A percentile compares a stretch with the other conserved stretches of the same genome.
These are phyloP conservation scores for Phaethon lepturus DNA, from an alignment of 2,113 vertebrate species.

Conservation along the genomic window DNA sequence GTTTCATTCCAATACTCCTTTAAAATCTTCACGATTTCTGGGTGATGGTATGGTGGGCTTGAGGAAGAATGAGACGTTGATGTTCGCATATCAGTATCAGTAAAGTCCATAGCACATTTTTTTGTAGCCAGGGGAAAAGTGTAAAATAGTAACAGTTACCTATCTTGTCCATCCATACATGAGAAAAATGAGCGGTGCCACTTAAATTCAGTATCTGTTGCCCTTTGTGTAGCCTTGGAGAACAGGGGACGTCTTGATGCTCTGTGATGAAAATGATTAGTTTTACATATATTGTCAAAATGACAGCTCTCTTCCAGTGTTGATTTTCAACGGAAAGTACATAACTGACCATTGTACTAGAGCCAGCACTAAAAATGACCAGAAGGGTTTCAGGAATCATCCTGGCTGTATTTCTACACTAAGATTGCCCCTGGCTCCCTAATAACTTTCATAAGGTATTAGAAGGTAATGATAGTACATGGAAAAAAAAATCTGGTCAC, in stretches of 20 bases:
- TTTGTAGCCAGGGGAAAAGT: background rate
- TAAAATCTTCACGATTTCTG: background rate
- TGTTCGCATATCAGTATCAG: background rate
- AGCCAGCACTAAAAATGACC: background rate
- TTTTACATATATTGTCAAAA: background rate
- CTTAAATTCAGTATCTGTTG: background rate
- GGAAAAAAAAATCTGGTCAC: background rate
- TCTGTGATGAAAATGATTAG: background rate
- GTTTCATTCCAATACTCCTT: background rate
- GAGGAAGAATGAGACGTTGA: background rate
- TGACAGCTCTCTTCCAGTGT: background rate
- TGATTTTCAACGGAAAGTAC: background rate
- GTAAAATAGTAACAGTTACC: background rate
- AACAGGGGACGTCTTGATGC: background rate
- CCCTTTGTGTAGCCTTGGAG: background rate
- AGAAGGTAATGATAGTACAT: background rate
- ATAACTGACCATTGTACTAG: background rate
- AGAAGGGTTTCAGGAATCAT: background rate
- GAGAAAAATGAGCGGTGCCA: background rate
- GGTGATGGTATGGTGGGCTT: background rate
- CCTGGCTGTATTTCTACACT: background rate
- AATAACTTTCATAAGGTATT: background rate
- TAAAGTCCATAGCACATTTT: background rate
- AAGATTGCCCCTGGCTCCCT: background rate
- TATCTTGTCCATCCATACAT: background rate